These are phyloP conservation scores for Chloromyia formosa DNA, from an alignment of 2,888 invertebrate species.

Conservation along the genomic window DNA sequence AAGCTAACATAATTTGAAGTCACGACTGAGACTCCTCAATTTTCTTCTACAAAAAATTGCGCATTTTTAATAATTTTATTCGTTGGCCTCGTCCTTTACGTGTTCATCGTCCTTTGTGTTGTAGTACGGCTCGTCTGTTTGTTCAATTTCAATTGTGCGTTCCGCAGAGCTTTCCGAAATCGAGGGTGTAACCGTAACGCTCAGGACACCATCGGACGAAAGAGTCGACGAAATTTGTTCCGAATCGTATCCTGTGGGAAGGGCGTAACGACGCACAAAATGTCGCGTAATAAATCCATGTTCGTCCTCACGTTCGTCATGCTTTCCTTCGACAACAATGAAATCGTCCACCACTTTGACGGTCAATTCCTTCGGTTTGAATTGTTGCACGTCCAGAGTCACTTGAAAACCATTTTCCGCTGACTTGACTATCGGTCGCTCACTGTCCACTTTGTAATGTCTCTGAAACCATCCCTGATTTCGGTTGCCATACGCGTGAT, in stretches of 20 bases:
- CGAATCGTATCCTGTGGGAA: slow-evolving; percentile 75
- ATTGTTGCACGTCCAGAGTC: slow-evolving; percentile 74
- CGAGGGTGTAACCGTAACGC: slow-evolving; percentile 73
- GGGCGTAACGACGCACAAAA: slow-evolving; percentile 75
- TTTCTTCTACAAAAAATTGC: background rate
- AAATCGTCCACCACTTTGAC: slow-evolving; percentile 72
- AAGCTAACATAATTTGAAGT: no score
- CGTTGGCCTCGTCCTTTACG: background rate
- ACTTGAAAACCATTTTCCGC: slow-evolving; percentile 76
- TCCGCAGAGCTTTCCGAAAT: slow-evolving; percentile 63
- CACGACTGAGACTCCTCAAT: no score
- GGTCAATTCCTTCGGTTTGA: slow-evolving; percentile 73
- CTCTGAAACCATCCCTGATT: slow-evolving; percentile 9
- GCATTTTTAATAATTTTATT: slow-evolving; percentile 1
- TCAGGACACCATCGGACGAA: slow-evolving; percentile 83
- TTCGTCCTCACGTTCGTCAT: slow-evolving; percentile 75
- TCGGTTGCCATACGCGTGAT: slow-evolving; percentile 21
- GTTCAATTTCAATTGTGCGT: slow-evolving; percentile 77
- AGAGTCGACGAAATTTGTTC: slow-evolving; percentile 76
- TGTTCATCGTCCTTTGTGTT: slow-evolving; percentile 55
- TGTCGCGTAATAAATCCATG: slow-evolving; percentile 82
- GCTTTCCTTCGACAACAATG: slow-evolving; percentile 74
- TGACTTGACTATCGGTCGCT: slow-evolving; percentile 51
- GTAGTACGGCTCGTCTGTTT: slow-evolving; percentile 73
- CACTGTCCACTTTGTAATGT: slow-evolving; percentile 48